Base-by-base conservation (phyloP, 1,140 invertebrate genomes). In the Trissolcus basalis region DNA sequence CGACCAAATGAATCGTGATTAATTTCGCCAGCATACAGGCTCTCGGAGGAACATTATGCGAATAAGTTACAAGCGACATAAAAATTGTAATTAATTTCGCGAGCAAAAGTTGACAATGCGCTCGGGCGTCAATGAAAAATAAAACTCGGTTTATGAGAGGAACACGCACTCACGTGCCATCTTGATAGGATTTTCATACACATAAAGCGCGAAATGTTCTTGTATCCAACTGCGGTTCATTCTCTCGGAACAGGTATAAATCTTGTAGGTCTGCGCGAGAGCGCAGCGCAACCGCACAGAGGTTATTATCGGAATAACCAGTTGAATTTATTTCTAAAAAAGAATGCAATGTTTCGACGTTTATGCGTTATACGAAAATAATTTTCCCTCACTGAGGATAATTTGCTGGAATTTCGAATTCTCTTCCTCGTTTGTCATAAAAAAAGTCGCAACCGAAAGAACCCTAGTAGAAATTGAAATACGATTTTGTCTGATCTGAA, bases 231-330 rank as follows among this genome's bases (percentile, higher is more conserved):
- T 69, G 75, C 14, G 69, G 75, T 69, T 60, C 70, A 60, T 74
- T 71, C 75, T 64, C 49, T 59, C 60, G 64, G 59, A 63, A 65
- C 59, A 63, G 60, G 61, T 78, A 78, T 78, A 78, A 70, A 78
- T 78, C 76, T 78, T 65, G 67, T 59, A 63, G 45, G 65, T 53
- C 45, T 69, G 67, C 70, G 65, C 76, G 69, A 68, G 69, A 78
- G 60, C 65, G 60, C 76, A n/a, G 59, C 76, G 60, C 76, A 73
- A 73, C 76, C 72, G 71, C 75, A 69, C 70, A 67, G 69, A 59
- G 76, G 69, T 78, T 78, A 78, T 78, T 73, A 78, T 78, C 76
- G 65, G 65, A 78, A 78, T 78, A 78, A 78, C 76, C 76, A 78
- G 76, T 65, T 78, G 76, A 78, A 78, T 78, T 78, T 73, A 78